These are phyloP conservation scores for Onthophagus taurus DNA, from an alignment of 1,140 invertebrate species.

Conservation along the genomic window DNA sequence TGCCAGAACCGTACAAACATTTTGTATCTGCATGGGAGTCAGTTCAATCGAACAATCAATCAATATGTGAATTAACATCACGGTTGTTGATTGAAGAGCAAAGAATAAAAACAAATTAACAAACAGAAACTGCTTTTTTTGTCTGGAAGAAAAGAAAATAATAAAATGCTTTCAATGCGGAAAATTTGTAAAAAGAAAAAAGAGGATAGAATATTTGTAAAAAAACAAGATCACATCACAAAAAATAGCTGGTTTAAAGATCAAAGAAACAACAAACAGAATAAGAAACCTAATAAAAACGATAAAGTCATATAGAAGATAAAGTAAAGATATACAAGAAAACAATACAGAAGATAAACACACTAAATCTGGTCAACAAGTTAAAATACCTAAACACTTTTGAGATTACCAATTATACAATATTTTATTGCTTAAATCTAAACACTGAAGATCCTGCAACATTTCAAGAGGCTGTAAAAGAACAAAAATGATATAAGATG, in stretches of 20 bases:
- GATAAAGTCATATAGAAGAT: too few species aligned
- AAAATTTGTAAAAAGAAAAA: not conserved
- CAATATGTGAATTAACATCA: conserved; percentile 26
- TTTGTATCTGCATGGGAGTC: conserved; percentile 30
- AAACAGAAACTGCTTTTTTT: too few species aligned
- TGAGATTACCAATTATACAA: too few species aligned
- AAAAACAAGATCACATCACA: conserved; percentile 9
- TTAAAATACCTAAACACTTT: too few species aligned
- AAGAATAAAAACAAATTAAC: conserved; percentile 22
- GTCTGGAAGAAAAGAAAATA: conserved; percentile 1
- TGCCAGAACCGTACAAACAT: conserved; percentile 19
- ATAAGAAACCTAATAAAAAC: too few species aligned
- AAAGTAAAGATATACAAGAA: too few species aligned
- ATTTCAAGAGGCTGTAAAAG: too few species aligned
- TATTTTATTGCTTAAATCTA: too few species aligned
- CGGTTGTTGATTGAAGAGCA: conserved; percentile 32
- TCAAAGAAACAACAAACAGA: conserved; percentile 1
- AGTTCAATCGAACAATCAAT: conserved; percentile 24
- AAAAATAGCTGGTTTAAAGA: conserved; percentile 9
- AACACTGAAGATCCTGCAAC: too few species aligned
- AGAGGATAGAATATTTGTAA: conserved; percentile 8
- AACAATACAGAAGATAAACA: too few species aligned
- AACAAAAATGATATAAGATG: too few species aligned
- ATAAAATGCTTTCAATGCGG: not conserved
- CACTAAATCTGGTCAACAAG: too few species aligned